phyloP scores from a whole-genome alignment of 1,140 invertebrate species.

The Heliconius himera region DNA sequence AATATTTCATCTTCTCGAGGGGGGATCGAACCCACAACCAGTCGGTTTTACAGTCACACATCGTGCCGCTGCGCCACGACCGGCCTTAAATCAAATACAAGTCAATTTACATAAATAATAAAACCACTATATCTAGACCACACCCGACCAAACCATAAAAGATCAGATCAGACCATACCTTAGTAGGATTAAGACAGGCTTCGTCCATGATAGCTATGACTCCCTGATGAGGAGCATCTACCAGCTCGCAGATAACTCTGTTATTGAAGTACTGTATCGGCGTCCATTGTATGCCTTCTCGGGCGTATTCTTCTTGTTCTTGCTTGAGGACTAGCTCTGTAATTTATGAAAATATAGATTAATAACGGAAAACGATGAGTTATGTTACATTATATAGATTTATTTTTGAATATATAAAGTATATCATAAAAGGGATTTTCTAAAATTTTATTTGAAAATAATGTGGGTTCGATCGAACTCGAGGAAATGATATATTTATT shows the following conservation, averaged over 20 bases:
- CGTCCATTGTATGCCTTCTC: constrained; percentile 96
- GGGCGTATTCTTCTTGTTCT: constrained; percentile 97
- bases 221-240: constrained; percentile 94
- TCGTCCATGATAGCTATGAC: constrained; percentile 97
- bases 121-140: background rate
- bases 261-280: constrained; percentile 96
- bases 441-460: too few relatives aligned
- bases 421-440: too few relatives aligned
- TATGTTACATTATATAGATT: too few relatives aligned
- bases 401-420: too few relatives aligned
- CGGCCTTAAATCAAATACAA: too few relatives aligned
- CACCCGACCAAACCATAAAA: background rate
- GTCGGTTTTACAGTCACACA: too few relatives aligned
- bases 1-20: too few relatives aligned
- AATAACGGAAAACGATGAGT: background rate
- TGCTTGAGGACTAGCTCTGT: constrained; percentile 96
- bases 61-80: too few relatives aligned
- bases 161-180: constrained; percentile 80
- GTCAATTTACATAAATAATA: too few relatives aligned
- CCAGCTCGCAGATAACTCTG: constrained; percentile 96
- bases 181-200: constrained; percentile 96
- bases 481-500: too few relatives aligned
- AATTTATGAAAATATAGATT: background rate
- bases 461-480: too few relatives aligned
- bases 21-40: too few relatives aligned